Conservation (phyloP, 1,140 invertebrate genomes). For the Microplitis demolitor region DNA sequence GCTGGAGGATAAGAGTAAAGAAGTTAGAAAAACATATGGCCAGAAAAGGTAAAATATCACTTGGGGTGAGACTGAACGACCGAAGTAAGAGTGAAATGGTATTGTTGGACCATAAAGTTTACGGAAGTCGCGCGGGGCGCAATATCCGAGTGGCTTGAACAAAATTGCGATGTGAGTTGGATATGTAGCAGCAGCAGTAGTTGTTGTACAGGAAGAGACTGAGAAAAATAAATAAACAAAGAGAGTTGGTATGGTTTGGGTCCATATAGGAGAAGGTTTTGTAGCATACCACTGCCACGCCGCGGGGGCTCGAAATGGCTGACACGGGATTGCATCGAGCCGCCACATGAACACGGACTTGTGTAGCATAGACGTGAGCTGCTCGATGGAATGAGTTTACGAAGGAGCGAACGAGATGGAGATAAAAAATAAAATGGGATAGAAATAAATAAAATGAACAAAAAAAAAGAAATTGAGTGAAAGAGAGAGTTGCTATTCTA, state of each 20-base stretch:
- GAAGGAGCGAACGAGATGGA: background rate
- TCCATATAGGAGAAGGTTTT: background rate
- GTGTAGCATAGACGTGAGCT: too few species aligned
- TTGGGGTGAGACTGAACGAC: background rate
- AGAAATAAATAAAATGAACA: background rate
- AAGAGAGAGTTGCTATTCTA: conserved; percentile 3
- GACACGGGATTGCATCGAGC: background rate
- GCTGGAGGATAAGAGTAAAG: background rate
- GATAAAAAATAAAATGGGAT: background rate
- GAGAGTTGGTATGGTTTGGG: background rate
- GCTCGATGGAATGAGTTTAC: background rate
- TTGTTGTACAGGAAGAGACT: background rate
- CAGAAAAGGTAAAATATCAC: conserved; percentile 5
- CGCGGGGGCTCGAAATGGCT: background rate
- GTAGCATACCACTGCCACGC: background rate
- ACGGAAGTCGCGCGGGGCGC: conserved; percentile 13
- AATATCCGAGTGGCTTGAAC: conserved; percentile 10
- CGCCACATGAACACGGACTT: background rate
- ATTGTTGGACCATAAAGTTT: conserved; percentile 21
- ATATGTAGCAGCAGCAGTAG: background rate
- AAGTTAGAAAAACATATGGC: conserved; percentile 2
- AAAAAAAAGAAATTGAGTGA: background rate
- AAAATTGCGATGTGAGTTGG: conserved; percentile 17
- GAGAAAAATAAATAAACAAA: background rate
- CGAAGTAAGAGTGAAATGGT: conserved; percentile 6